A percentile compares a stretch with the other conserved stretches of the same genome.
phyloP scores from a whole-genome alignment of 2,888 invertebrate species.

The Mimas tiliae region DNA sequence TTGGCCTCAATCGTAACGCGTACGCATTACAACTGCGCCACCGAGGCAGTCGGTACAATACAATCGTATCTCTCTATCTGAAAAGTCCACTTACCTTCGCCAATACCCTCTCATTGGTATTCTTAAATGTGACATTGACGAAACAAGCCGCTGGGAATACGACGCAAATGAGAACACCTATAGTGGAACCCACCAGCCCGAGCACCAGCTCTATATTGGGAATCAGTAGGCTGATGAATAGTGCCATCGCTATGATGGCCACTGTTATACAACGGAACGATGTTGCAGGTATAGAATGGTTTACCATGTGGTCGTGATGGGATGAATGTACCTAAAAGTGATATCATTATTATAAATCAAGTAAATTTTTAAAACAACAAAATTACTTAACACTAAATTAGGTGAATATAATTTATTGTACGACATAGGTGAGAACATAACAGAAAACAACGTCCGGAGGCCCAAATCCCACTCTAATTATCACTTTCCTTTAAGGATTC shows the following conservation, averaged over 20 bases:
- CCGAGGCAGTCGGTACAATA: no score
- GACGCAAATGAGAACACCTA: conserved; percentile 96
- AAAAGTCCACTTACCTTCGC: conserved; percentile 88
- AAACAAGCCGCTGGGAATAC: conserved; percentile 97
- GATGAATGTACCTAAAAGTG: conserved; percentile 85
- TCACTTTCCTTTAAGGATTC: no score
- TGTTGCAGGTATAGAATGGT: conserved; percentile 91
- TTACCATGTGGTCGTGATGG: conserved; percentile 86
- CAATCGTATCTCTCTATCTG: no score
- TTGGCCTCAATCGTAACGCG: no score
- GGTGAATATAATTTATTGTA: no score
- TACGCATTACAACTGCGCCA: no score
- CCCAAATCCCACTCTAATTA: no score
- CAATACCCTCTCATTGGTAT: conserved; percentile 91
- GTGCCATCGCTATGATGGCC: conserved; percentile 89
- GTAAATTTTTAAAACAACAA: no score
- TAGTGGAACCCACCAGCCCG: conserved; percentile 97
- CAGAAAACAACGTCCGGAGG: no score
- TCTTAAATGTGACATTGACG: conserved; percentile 92
- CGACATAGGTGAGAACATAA: no score
- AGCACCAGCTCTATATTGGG: conserved; percentile 98
- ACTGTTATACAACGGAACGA: conserved; percentile 94
- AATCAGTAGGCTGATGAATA: conserved; percentile 92
- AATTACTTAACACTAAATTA: no score
- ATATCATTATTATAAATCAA: no score